phyloP scores from a whole-genome alignment of 2,888 invertebrate species.

The Smittia aterrima region DNA sequence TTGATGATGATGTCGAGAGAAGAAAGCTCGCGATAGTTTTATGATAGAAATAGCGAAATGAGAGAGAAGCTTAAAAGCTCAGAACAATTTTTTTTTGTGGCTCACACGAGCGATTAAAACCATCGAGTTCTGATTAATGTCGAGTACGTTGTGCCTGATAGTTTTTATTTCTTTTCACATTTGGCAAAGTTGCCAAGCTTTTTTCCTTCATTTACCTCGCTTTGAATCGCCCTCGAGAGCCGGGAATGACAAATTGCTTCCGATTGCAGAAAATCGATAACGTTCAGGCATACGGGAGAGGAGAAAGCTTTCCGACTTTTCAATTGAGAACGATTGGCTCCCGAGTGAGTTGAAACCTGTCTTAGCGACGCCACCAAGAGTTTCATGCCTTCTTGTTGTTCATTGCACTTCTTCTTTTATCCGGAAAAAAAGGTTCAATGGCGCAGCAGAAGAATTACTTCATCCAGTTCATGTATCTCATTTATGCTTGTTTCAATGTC shows the following conservation, averaged over 20 bases:
- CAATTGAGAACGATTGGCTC: no score
- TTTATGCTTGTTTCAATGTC: conserved; percentile 28
- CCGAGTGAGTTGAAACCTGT: no score
- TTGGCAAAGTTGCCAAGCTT: not conserved
- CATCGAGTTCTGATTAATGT: no score
- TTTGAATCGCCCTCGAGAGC: conserved; percentile 1
- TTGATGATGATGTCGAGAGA: conserved; percentile 4
- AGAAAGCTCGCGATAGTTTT: not conserved
- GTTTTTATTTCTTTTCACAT: no score
- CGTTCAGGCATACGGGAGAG: no score
- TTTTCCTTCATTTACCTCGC: not conserved
- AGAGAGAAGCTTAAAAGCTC: no score
- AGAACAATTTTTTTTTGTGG: no score
- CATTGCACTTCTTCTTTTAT: conserved; percentile 23
- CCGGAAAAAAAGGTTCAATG: conserved; percentile 22
- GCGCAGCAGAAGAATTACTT: not conserved
- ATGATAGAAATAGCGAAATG: no score
- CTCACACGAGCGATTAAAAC: no score
- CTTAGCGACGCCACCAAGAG: not conserved
- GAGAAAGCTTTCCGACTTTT: no score
- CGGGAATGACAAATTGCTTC: conserved; percentile 1
- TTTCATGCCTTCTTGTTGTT: not conserved
- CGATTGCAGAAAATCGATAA: conserved; percentile 4
- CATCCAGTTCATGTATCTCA: conserved; percentile 1
- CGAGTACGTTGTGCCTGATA: no score